These are phyloP conservation scores for Orbicella faveolata DNA, from an alignment of 64 coral and sea anemone genomes.

Conservation along the genomic window DNA sequence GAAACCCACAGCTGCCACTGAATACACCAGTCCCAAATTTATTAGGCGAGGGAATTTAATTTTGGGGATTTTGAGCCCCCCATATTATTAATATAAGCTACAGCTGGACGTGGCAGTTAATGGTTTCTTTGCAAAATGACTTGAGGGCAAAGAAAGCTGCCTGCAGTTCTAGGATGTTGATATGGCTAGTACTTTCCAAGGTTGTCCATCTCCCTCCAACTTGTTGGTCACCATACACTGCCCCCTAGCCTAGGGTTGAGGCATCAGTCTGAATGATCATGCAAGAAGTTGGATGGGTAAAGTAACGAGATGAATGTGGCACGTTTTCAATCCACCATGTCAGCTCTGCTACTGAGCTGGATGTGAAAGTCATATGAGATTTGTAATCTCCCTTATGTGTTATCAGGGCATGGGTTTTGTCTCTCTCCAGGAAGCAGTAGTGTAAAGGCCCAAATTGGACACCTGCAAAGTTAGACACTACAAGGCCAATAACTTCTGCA, in stretches of 20 bases:
- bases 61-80: too few relatives aligned
- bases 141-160: constrained; percentile 52
- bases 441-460: constrained; percentile 48
- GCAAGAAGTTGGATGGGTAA: constrained; percentile 25
- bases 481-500: constrained; percentile 30
- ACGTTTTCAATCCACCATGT: constrained; percentile 60
- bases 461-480: constrained; percentile 29
- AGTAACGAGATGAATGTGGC: constrained; percentile 19
- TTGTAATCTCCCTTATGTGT: constrained; percentile 49
- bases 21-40: too few relatives aligned
- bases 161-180: constrained; percentile 29
- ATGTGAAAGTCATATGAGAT: constrained; percentile 28
- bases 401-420: constrained; percentile 50
- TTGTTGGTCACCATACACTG: constrained; percentile 4
- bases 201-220: constrained; percentile 43
- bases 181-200: constrained; percentile 43
- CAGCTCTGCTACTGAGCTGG: constrained; percentile 40
- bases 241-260: constrained; percentile 41
- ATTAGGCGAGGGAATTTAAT: too few relatives aligned
- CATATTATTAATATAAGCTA: too few relatives aligned
- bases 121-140: constrained; percentile 25
- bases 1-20: too few relatives aligned
- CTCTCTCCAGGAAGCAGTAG: constrained; percentile 31
- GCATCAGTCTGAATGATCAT: constrained; percentile 48
- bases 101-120: constrained; percentile 15